Conservation (phyloP, 2,797 vertebrate species). For the Sarcoramphus papa region DNA sequence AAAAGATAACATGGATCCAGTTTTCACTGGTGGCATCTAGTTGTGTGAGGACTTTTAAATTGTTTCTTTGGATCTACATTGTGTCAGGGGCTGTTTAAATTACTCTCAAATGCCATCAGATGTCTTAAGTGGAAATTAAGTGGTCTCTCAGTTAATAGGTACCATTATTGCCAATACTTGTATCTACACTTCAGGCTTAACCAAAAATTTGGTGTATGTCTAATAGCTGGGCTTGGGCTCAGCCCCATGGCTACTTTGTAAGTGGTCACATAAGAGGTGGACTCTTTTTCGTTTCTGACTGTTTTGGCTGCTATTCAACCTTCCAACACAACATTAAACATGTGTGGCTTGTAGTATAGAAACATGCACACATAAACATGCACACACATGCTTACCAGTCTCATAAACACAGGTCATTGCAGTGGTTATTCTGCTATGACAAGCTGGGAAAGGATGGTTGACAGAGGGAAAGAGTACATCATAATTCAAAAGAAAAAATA, state of each 20-base stretch:
- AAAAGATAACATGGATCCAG: background rate
- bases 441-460: background rate
- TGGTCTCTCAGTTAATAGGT: background rate
- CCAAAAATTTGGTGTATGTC: background rate
- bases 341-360: background rate
- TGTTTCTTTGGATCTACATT: background rate
- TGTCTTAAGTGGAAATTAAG: background rate
- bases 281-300: background rate
- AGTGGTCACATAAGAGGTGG: background rate
- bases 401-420: background rate
- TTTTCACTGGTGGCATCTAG: background rate
- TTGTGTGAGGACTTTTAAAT: background rate
- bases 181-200: background rate
- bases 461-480: background rate
- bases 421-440: background rate
- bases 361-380: background rate
- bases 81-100: background rate
- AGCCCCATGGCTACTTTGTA: background rate
- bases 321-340: background rate
- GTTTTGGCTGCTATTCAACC: background rate
- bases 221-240: background rate
- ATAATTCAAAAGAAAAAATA: background rate
- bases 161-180: background rate
- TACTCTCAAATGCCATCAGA: background rate
- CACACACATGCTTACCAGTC: background rate